Base-by-base conservation (phyloP, 2,888 invertebrate species). In the Pyralis farinalis region DNA sequence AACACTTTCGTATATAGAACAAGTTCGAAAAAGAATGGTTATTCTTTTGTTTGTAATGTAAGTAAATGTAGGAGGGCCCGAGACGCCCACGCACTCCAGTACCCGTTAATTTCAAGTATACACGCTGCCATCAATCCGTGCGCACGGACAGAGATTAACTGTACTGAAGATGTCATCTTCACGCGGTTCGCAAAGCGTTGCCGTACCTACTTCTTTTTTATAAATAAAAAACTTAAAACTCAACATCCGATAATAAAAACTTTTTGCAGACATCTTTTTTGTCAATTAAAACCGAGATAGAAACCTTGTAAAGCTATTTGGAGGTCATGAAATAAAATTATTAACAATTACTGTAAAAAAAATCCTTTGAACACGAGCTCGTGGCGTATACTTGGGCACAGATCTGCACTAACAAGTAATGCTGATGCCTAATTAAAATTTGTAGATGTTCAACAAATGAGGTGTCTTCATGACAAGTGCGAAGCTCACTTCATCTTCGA, bases 1-100 rank as follows among this genome's bases (percentile, higher is more conserved):
- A 70, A 71, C 62, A 47, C 53, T 63, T 68, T 73, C 63, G 73
- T 74, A 76, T 76, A 77, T 74, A 59, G 79, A 74, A 74, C 73
- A 69, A 74, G 16, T 16, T 16, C 16, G 4, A 16, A 16, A 73
- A 73, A 67, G 64, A 66, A 67, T 64, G 53, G 61, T 60, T 34
- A 21, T 32, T 53, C 53, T 65, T 66, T 63, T 66, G 64, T 69
- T 63, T 58, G 57, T 58, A 57, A 56, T 52, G 51, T 58, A 55
- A 64, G 54, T 44, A 47, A 47, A 66, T 61, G 72, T 75, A 73
- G 73, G 74, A 71, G 66, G 67, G 49, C 56, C 57, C 56, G 67
- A 63, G 54, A 71, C 71, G 55, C 69, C 66, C 61, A 70, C 71
- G 63, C 56, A 45, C 46, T 47, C 55, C 57, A 46, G 54, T 51